Evolutionary conservation across 2,888 invertebrate genomes (phyloP).

Genomic region (Agrilus mali): DNA sequence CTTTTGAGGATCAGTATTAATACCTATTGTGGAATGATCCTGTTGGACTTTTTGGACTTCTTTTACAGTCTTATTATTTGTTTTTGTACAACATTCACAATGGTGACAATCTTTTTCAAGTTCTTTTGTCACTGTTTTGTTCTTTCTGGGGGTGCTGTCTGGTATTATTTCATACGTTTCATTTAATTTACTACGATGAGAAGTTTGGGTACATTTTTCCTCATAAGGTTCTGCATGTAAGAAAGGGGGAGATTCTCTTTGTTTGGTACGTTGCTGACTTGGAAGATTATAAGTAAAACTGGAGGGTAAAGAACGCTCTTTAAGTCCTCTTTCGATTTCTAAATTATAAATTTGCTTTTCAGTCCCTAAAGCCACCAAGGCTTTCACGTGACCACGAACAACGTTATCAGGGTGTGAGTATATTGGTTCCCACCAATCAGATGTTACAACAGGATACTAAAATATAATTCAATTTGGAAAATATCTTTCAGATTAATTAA

Average conservation of each 20-base stretch:
- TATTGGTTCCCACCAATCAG: conserved; percentile 46
- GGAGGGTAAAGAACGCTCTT: conserved; percentile 20
- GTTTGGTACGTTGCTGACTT: too few species aligned
- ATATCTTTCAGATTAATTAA: conserved; percentile 1
- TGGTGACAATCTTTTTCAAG: not conserved
- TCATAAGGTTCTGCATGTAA: too few species aligned
- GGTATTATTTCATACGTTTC: too few species aligned
- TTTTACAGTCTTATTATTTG: not conserved
- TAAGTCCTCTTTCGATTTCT: conserved; percentile 32
- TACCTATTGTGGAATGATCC: too few species aligned
- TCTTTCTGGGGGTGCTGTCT: too few species aligned
- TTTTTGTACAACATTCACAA: not conserved
- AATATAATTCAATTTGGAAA: conserved; percentile 10
- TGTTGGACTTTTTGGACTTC: not conserved
- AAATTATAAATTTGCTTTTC: conserved; percentile 44
- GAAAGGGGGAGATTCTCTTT: too few species aligned
- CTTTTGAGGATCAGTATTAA: conserved; percentile 3
- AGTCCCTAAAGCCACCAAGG: conserved; percentile 46
- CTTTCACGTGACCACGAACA: conserved; percentile 40
- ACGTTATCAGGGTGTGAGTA: conserved; percentile 32
- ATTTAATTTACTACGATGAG: too few species aligned
- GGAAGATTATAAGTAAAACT: too few species aligned
- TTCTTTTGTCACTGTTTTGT: too few species aligned
- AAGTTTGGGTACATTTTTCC: too few species aligned
- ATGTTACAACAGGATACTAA: conserved; percentile 45